phyloP scores from a whole-genome alignment of 2,797 vertebrate genomes.

The Schizothorax lantsangensis region DNA sequence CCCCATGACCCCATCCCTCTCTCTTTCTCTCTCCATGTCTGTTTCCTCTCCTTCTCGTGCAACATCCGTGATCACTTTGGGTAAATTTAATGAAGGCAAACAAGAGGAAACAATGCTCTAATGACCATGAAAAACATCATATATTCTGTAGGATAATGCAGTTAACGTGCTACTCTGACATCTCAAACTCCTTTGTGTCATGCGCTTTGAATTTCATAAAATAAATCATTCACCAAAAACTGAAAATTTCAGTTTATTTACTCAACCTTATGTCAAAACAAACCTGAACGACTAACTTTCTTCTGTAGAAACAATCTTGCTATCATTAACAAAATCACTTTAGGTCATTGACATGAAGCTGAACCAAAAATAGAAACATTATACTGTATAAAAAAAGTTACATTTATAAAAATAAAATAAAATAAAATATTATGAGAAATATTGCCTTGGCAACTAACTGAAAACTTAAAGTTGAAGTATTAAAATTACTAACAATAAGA shows the following conservation, averaged over 20 bases:
- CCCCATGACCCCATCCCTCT: constrained; percentile 54
- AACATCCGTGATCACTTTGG: constrained; percentile 43
- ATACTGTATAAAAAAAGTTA: background rate
- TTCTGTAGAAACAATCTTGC: background rate
- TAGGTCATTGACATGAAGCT: background rate
- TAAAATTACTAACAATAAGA: background rate
- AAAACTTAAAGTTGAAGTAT: background rate
- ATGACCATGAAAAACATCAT: constrained; percentile 26
- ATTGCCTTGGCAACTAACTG: background rate
- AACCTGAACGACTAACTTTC: background rate
- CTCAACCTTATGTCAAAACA: background rate
- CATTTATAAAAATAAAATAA: background rate
- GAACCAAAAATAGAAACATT: background rate
- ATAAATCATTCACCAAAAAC: background rate
- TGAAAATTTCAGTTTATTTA: background rate
- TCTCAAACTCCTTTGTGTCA: background rate
- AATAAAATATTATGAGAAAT: background rate
- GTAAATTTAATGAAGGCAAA: constrained; percentile 45
- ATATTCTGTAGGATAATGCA: constrained; percentile 26
- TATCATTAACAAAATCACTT: background rate
- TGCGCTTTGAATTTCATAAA: background rate
- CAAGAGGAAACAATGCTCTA: constrained; percentile 40
- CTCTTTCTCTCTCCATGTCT: constrained; percentile 56
- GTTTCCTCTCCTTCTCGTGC: constrained; percentile 14
- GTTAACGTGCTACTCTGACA: background rate